Evolutionary conservation across 2,113 vertebrate genomes (phyloP).

Genomic region (Xyliphius kryptos): DNA sequence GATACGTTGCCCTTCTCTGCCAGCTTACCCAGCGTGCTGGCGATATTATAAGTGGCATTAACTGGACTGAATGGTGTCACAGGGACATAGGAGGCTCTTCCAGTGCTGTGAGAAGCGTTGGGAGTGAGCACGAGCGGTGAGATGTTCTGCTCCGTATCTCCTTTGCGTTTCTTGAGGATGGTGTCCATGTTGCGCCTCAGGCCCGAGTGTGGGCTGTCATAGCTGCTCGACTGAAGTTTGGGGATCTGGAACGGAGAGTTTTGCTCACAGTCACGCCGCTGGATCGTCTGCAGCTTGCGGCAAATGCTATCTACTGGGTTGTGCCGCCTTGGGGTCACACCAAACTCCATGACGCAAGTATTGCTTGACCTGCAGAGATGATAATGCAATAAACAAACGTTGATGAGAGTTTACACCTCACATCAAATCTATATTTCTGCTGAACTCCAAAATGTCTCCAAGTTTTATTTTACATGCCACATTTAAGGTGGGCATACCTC

Average conservation of each 20-base stretch:
- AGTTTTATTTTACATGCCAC: too few relatives aligned
- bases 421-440: too few relatives aligned
- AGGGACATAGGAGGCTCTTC: constrained; percentile 18
- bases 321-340: constrained; percentile 60
- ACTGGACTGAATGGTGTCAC: constrained; percentile 24
- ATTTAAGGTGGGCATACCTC: constrained; percentile 64
- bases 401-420: too few relatives aligned
- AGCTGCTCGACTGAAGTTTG: constrained; percentile 70
- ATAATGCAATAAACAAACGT: too few relatives aligned
- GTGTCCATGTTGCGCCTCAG: constrained; percentile 68
- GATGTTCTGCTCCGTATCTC: neutral
- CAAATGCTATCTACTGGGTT: constrained; percentile 87
- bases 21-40: constrained; percentile 36
- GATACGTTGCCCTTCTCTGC: constrained; percentile 45
- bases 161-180: constrained; percentile 64
- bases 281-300: constrained; percentile 79
- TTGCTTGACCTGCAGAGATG: constrained; percentile 44
- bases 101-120: neutral
- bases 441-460: too few relatives aligned
- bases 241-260: constrained; percentile 72
- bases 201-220: constrained; percentile 68
- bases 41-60: constrained; percentile 43
- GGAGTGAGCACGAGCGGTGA: constrained; percentile 32
- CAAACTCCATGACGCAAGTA: constrained; percentile 57
- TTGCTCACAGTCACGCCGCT: constrained; percentile 66